Percentiles rank a stretch among this genome's conserved stretches.
Evolutionary conservation across 2,797 vertebrate genomes (phyloP).

Genomic region (Zalophus californianus): DNA sequence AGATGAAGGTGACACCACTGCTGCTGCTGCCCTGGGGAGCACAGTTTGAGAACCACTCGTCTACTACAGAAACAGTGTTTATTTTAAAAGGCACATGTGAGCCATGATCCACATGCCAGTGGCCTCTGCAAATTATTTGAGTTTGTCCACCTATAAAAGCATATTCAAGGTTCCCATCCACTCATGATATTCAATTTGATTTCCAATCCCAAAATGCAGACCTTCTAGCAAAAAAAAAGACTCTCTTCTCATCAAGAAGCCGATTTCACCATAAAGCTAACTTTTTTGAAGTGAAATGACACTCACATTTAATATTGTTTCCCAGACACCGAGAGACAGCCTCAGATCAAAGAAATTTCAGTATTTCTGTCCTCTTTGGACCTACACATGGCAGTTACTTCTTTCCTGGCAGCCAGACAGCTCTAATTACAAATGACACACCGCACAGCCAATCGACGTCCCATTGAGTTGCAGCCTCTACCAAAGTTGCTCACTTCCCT

Average conservation of each 20-base stretch:
- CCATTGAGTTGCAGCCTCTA: not conserved
- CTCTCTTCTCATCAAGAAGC: not conserved
- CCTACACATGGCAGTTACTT: not conserved
- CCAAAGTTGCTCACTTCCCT: slow-evolving; percentile 4
- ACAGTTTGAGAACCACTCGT: not conserved
- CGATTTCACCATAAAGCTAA: slow-evolving; percentile 12
- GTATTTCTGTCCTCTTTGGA: not conserved
- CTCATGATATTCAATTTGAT: slow-evolving; percentile 29
- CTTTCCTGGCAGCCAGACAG: not conserved
- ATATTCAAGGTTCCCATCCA: not conserved
- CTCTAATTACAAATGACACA: not conserved
- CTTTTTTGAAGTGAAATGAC: not conserved
- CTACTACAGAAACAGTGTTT: not conserved
- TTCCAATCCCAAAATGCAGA: not conserved
- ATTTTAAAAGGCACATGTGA: slow-evolving; percentile 20
- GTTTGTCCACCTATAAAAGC: not conserved
- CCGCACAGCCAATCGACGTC: not conserved
- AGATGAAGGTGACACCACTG: not conserved
- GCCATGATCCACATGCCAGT: not conserved
- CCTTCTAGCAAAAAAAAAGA: not conserved
- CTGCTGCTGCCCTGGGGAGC: not conserved
- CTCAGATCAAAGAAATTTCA: slow-evolving; percentile 22
- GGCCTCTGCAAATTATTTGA: not conserved
- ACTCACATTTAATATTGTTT: not conserved
- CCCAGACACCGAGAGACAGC: not conserved